Base-by-base conservation (phyloP, 2,797 vertebrate genomes). In the Toxotes lorentzi region DNA sequence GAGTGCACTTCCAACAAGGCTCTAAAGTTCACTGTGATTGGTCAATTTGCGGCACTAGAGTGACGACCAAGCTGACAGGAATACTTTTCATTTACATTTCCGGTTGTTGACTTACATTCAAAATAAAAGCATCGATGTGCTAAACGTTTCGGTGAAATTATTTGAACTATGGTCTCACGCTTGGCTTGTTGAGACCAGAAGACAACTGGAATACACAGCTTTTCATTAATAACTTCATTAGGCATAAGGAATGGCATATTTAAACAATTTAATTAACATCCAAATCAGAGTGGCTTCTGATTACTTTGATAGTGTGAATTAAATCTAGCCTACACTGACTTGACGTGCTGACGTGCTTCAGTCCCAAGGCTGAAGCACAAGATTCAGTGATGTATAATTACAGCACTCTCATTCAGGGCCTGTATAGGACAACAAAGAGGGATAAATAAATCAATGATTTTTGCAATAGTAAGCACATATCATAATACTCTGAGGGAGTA, bases 1-100 rank as follows among this genome's bases (percentile, higher is more conserved):
- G 43, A 89, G 63, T n/a, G 75, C 70, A 66, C 38, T 2, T 38
- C 7, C 2, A 34, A 5, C 23, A 2, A 12, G 16, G 32, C 59
- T 73, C 54, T 27, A 45, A 35, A 17, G 5, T 63, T 60, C 24
- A 23, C 50, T 51, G n/a, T 76, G 79, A 93, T 93, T 93, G 89
- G 89, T 73, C 72, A 34, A 35, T 70, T 60, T 16, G 23, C 12
- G 21, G 32, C 6, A 21, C 4, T 9, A 43, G 17, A 32, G 13
- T 0, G 30, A 9, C 16, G 2, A 35, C 2, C 27, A 73, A 48
- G 34, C 0, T 53, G 0, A 4, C 30, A 7, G 21, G 1, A 54
- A 17, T 1, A 9, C 9, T 27, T n/a, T n/a, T n/a, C n/a, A n/a
- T n/a, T n/a, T 0, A 2, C 0, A 1, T 58, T 83, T 89, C 88